Evolutionary conservation across 2,113 vertebrate species (phyloP).

Genomic region (Apus apus): DNA sequence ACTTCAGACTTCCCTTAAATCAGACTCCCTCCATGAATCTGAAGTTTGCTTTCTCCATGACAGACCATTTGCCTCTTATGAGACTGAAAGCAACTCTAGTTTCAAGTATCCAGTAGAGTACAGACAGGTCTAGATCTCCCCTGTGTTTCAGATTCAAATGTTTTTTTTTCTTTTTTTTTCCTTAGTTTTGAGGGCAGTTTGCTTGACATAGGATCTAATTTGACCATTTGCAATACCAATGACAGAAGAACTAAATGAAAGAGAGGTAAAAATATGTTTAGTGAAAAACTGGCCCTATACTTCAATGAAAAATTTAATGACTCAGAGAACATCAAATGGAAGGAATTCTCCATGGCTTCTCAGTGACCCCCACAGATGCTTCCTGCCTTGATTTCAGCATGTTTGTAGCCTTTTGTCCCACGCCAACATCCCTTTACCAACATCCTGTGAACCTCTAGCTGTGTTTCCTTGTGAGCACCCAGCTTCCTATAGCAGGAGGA

Average conservation of each 20-base stretch:
- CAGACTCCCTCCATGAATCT: background rate
- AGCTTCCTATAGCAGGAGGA: slow-evolving; percentile 12
- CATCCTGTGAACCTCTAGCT: slow-evolving; percentile 45
- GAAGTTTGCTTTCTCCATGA: background rate
- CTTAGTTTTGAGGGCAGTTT: background rate
- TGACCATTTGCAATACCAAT: background rate
- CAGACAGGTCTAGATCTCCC: background rate
- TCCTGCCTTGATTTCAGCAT: slow-evolving; percentile 32
- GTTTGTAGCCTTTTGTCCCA: slow-evolving; percentile 51
- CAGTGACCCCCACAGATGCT: slow-evolving; percentile 58
- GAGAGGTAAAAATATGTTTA: background rate
- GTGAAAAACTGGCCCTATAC: background rate
- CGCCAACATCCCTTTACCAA: slow-evolving; percentile 32
- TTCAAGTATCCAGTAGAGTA: background rate
- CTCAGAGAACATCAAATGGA: background rate
- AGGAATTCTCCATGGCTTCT: background rate
- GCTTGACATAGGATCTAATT: background rate
- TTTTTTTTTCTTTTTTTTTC: background rate
- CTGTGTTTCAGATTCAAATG: background rate
- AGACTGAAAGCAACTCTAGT: background rate
- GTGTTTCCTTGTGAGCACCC: background rate
- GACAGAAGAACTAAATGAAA: background rate
- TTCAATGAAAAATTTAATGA: background rate
- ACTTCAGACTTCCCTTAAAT: background rate
- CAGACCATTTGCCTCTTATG: background rate